Evolutionary conservation across 2,113 vertebrate species (phyloP).

Genomic region (Symphodus melops): DNA sequence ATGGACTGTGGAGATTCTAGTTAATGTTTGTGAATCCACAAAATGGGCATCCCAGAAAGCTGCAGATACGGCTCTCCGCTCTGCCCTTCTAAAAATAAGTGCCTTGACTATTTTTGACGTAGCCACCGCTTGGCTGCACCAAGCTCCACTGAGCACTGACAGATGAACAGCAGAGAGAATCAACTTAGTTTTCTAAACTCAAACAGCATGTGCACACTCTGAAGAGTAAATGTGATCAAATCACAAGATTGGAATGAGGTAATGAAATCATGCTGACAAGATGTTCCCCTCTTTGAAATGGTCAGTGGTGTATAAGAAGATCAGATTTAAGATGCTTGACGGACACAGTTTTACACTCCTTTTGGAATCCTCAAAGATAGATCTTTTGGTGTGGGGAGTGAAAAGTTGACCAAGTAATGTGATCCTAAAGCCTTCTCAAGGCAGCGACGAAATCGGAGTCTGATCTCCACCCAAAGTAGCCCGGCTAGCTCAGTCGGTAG

Average conservation of each 20-base stretch:
- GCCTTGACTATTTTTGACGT: not conserved
- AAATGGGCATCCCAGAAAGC: not conserved
- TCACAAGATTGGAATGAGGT: too few relatives aligned
- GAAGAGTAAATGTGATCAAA: too few relatives aligned
- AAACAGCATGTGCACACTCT: too few relatives aligned
- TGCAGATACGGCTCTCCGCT: not conserved
- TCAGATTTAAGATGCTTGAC: too few relatives aligned
- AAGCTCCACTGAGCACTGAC: not conserved
- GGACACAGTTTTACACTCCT: too few relatives aligned
- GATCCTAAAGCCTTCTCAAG: not conserved
- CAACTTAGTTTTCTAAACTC: too few relatives aligned
- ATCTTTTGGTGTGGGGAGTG: not conserved
- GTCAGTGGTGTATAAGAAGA: too few relatives aligned
- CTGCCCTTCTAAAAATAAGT: not conserved
- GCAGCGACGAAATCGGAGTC: too few relatives aligned
- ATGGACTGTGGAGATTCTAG: not conserved
- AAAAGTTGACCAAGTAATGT: not conserved
- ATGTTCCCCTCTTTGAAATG: not conserved
- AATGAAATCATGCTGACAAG: too few relatives aligned
- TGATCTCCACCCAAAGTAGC: too few relatives aligned
- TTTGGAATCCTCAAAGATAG: not conserved
- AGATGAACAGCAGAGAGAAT: too few relatives aligned
- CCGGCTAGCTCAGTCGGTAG: conserved; percentile 33
- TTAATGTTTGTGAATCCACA: not conserved
- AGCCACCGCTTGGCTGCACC: not conserved